A percentile compares a stretch with the other conserved stretches of the same genome.
These are phyloP conservation scores for Microtus ochrogaster DNA, from an alignment of 2,113 vertebrate species.

Conservation along the genomic window DNA sequence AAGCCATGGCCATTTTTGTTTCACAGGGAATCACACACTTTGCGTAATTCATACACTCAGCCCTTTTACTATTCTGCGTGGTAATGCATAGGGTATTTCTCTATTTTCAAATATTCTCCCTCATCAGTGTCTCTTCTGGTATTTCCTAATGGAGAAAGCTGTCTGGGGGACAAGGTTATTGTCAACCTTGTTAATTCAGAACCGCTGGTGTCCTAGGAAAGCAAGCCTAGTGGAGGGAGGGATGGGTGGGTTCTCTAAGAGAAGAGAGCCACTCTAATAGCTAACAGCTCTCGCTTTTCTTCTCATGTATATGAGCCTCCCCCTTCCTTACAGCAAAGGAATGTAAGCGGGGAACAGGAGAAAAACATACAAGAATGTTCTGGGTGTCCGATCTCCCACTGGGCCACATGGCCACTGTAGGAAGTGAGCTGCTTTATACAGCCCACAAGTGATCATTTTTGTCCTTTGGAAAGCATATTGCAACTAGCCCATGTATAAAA, in stretches of 20 bases:
- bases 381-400: not conserved
- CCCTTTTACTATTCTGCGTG: no score
- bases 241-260: not conserved
- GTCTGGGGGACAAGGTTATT: not conserved
- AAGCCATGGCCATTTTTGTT: not conserved
- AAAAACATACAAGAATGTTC: not conserved
- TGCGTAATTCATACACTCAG: not conserved
- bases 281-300: not conserved
- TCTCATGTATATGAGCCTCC: not conserved
- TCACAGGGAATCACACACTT: not conserved
- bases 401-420: not conserved
- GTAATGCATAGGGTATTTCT: not conserved
- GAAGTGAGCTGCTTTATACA: not conserved
- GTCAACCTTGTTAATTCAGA: not conserved
- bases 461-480: not conserved
- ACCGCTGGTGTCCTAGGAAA: not conserved
- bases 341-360: not conserved
- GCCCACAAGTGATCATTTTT: not conserved
- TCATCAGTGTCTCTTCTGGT: not conserved
- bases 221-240: not conserved
- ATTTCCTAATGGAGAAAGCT: not conserved
- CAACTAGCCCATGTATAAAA: not conserved
- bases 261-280: not conserved
- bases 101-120: not conserved
- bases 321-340: conserved; percentile 25